These are phyloP conservation scores for Ephestia elutella DNA, from an alignment of 1,140 invertebrate genomes.

Conservation along the genomic window DNA sequence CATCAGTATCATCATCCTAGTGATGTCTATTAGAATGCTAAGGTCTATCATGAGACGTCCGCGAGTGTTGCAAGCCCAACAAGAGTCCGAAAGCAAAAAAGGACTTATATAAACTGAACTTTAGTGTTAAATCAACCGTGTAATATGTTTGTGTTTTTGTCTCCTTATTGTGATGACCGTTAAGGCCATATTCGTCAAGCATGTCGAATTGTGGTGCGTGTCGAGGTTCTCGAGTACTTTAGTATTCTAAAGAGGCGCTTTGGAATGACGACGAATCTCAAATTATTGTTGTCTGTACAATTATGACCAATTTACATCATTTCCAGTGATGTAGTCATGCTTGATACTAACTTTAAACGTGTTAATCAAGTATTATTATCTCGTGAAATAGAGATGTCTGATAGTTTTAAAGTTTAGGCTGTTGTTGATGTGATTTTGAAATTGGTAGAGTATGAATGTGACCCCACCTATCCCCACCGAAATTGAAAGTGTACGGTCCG, in stretches of 20 bases:
- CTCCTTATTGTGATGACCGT: neutral
- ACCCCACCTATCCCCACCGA: conserved; percentile 1
- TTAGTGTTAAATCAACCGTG: conserved; percentile 2
- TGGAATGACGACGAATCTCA: neutral
- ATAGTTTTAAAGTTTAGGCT: neutral
- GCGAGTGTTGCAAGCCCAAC: conserved; percentile 22
- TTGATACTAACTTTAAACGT: neutral
- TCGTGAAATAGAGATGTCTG: neutral
- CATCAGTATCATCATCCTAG: conserved; percentile 36
- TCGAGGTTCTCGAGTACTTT: neutral
- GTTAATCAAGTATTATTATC: neutral
- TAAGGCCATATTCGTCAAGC: conserved; percentile 6
- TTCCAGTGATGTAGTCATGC: conserved; percentile 1
- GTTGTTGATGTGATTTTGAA: neutral
- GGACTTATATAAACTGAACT: conserved; percentile 42
- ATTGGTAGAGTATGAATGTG: neutral
- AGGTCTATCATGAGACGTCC: conserved; percentile 34
- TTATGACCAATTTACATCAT: conserved; percentile 4
- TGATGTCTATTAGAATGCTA: conserved; percentile 33
- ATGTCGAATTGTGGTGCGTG: neutral
- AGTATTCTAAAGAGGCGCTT: conserved; percentile 1
- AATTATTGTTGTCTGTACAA: conserved; percentile 2
- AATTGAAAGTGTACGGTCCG: neutral
- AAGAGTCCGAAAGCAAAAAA: conserved; percentile 60
- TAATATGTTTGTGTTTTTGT: conserved; percentile 5